These are phyloP conservation scores for Vanacampus margaritifer DNA, from an alignment of 2,113 vertebrate genomes.

Conservation along the genomic window DNA sequence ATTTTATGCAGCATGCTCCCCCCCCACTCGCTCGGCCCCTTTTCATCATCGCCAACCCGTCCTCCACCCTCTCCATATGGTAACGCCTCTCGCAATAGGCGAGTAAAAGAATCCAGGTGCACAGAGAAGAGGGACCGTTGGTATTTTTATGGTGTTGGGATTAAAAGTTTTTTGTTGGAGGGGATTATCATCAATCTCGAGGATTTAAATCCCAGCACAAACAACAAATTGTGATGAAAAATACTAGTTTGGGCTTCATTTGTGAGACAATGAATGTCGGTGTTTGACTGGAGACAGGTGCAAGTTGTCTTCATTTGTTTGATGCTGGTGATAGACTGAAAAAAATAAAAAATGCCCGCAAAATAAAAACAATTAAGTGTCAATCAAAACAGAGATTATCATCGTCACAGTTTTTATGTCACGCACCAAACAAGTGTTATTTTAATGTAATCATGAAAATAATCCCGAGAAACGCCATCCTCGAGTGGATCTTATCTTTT, in stretches of 20 bases:
- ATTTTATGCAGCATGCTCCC: constrained; percentile 76
- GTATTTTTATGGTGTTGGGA: constrained; percentile 71
- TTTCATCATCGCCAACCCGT: constrained; percentile 66
- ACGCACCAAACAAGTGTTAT: neutral
- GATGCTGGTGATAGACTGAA: neutral
- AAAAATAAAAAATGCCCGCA: neutral
- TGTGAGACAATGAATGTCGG: constrained; percentile 67
- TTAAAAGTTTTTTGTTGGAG: constrained; percentile 73
- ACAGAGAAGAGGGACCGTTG: constrained; percentile 64
- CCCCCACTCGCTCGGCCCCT: constrained; percentile 79
- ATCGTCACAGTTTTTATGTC: neutral
- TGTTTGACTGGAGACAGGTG: constrained; percentile 79
- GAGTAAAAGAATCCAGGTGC: constrained; percentile 84
- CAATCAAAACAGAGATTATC: neutral
- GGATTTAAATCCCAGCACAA: constrained; percentile 67
- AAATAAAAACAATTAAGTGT: neutral
- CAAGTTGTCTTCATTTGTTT: constrained; percentile 45
- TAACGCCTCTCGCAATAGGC: constrained; percentile 80
- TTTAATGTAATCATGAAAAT: neutral
- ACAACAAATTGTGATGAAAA: constrained; percentile 33
- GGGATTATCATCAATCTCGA: constrained; percentile 73
- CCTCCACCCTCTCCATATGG: constrained; percentile 86
- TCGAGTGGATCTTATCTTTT: neutral
- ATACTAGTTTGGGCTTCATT: constrained; percentile 56
- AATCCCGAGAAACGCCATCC: neutral